Conservation (phyloP, 2,888 invertebrate genomes). For the Pheosia tremula region DNA sequence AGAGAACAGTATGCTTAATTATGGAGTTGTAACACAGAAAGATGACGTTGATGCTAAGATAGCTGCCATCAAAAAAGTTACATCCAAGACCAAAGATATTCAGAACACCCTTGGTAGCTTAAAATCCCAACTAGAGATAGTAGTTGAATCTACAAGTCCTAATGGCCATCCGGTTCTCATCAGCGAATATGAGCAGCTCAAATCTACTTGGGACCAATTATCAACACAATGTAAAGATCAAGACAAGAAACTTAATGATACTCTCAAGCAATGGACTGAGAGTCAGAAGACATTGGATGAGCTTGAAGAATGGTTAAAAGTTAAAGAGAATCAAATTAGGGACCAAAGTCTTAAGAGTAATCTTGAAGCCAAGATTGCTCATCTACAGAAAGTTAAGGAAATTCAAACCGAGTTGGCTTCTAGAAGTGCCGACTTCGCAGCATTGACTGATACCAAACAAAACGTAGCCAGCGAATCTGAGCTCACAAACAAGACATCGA, state of each 20-base stretch:
- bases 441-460: conserved; percentile 88
- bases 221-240: conserved; percentile 88
- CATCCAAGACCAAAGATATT: conserved; percentile 89
- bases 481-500: conserved; percentile 89
- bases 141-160: conserved; percentile 90
- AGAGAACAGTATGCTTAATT: conserved; percentile 90
- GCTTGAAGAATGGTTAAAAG: conserved; percentile 93
- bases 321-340: conserved; percentile 93
- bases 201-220: conserved; percentile 90
- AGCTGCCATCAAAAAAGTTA: conserved; percentile 89
- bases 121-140: conserved; percentile 88
- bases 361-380: conserved; percentile 91
- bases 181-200: conserved; percentile 90
- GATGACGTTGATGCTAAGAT: conserved; percentile 91
- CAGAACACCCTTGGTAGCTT: conserved; percentile 89
- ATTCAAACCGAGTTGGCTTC: conserved; percentile 88
- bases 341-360: conserved; percentile 95
- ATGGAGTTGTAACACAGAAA: conserved; percentile 91
- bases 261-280: conserved; percentile 92
- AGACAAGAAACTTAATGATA: conserved; percentile 88
- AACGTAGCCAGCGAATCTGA: conserved; percentile 91
- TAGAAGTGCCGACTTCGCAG: conserved; percentile 88
- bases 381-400: conserved; percentile 90
- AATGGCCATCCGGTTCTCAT: conserved; percentile 90
- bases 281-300: conserved; percentile 91